Base-by-base conservation (phyloP, 2,888 invertebrate genomes). In the Junonia oenone region DNA sequence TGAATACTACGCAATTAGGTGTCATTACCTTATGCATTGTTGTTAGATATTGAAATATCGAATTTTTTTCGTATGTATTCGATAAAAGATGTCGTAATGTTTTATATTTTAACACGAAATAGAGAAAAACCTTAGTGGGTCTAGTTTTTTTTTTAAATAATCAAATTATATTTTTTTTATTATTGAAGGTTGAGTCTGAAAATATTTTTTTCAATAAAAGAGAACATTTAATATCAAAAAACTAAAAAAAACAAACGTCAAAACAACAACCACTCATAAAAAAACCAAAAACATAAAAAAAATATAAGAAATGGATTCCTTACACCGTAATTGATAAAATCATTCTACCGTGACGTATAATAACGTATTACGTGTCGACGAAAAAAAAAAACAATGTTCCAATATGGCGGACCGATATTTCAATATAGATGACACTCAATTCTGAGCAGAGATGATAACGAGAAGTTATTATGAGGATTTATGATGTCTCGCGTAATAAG, bases 361-460 rank as follows among this genome's bases (percentile, higher is more conserved):
- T 49, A 45, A 58, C n/a, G 55, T 50, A 58, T 55, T 51, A 47
- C 31, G 50, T 45, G 55, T 50, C 37, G 45, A 55, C 51, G n/a
- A n/a, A n/a, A 54, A 58, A 55, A 51, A 55, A 49, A 43, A 43
- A 29, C 51, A 55, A 51, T 58, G 43, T 55, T 33, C 35, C 31
- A 17, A 55, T 55, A 58, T 58, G 51, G 55, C 38, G 37, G 45
- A 40, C 38, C 31, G 51, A 58, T 58, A 58, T 58, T 49, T 33
- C 1, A 33, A 33, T 33, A 33, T 33, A 33, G 45, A 53, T 49
- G 45, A 45, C 38, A 31, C 51, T 27, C 35, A 51, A 51, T 58
- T 58, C 54, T 55, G 35, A 22, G 22, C 14, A 40, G 31, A 37
- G 43, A n/a, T 55, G 51, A 58, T 58, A 58, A 58, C 47, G 46